These are phyloP conservation scores for Brenthis hecate DNA, from an alignment of 2,888 invertebrate species.

Conservation along the genomic window DNA sequence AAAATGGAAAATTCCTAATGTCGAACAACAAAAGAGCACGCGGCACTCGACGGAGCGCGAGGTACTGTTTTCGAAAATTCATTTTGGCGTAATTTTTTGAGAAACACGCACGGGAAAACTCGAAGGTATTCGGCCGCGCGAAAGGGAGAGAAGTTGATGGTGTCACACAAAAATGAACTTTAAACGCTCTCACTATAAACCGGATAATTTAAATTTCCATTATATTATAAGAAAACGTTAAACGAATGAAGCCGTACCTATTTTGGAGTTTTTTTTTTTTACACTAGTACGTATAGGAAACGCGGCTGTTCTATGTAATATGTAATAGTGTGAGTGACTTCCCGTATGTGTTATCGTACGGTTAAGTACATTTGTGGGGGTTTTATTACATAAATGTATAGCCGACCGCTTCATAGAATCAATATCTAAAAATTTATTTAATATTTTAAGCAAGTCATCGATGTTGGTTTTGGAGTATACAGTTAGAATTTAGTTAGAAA, in stretches of 20 bases:
- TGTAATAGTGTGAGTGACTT: constrained; percentile 66
- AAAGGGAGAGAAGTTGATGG: constrained; percentile 58
- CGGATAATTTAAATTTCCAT: constrained; percentile 60
- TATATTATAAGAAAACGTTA: constrained; percentile 46
- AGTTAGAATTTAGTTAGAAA: constrained; percentile 1
- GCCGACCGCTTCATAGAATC: constrained; percentile 56
- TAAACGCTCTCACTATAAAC: constrained; percentile 59
- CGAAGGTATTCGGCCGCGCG: constrained; percentile 78
- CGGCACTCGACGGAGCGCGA: constrained; percentile 73
- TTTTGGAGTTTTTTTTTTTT: constrained; percentile 77
- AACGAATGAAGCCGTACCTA: constrained; percentile 73
- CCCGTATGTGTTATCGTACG: constrained; percentile 71
- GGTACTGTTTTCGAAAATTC: constrained; percentile 79
- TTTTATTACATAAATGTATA: constrained; percentile 69
- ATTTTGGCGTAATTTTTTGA: constrained; percentile 81
- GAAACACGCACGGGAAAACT: constrained; percentile 80
- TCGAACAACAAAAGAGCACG: constrained; percentile 76
- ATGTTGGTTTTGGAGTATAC: constrained; percentile 32
- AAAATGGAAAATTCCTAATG: constrained; percentile 84
- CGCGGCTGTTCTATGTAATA: constrained; percentile 78
- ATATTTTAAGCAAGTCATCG: constrained; percentile 60
- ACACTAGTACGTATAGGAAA: constrained; percentile 59
- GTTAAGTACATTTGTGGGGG: constrained; percentile 52
- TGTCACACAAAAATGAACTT: constrained; percentile 64
- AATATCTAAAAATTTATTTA: constrained; percentile 75